Evolutionary conservation across 2,888 invertebrate species (phyloP), one percentile per base, ranked within the genome.

Genomic region (Netelia fuscicornis): DNA sequence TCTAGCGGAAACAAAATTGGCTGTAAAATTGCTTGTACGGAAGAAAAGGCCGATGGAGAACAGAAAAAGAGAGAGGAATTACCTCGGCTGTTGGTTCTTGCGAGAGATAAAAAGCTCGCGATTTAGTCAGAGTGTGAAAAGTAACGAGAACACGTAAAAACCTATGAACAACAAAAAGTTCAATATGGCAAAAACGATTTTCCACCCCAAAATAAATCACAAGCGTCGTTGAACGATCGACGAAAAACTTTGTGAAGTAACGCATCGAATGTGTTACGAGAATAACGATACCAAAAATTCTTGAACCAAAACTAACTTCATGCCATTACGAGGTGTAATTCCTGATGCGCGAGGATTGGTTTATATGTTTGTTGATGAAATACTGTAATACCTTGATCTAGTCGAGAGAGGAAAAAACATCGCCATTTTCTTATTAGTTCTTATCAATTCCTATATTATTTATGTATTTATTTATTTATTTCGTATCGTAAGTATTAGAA

Each of bases 1-100:
- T 81, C 70, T 71, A 62, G 68, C 62, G 70, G 48, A 76, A 67
- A 42, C 20, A 70, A 77, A 82, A 77, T 82, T 56, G 76, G 58
- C 62, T 67, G 64, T 72, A 37, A 72, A 60, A 72, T 20, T n/a
- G 37, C 58, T n/a, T 13, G 17, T n/a, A 25, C 30, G 42, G 42
- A 17, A 17, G 44, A 11, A 42, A 11, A 11, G 25, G 37, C 11
- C 23, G 70, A n/a, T 11, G 37, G 37, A 37, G 37, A 8, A 37
- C 17, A 11, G 20, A 17, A 8, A 10, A 13, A 37, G 37, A 13
- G n/a, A 37, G 60, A 25, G 25, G 25, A 11, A 77, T 54, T 30
- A 54, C 23, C 23, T 56, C 37, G 8, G 20, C 23, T 23, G 30
- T 2, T 20, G 62, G 62, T 70, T 23, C 30, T 37, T 9, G n/a